Percentiles rank a stretch among this genome's conserved stretches.
These are phyloP conservation scores for Hypocryptadius cinnamomeus DNA, from an alignment of 2,113 vertebrate species.

Conservation along the genomic window DNA sequence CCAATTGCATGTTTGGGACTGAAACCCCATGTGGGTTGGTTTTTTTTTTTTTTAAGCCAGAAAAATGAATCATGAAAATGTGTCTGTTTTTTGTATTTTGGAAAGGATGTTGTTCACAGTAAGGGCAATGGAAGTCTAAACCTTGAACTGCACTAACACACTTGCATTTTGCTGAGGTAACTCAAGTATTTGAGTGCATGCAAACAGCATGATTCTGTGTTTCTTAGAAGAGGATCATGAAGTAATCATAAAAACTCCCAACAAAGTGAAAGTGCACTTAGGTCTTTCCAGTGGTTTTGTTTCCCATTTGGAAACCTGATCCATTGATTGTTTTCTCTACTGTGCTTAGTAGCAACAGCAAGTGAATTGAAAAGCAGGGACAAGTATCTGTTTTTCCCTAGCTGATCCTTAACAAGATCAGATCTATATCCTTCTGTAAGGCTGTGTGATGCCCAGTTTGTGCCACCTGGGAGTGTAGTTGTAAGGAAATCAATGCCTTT, in stretches of 20 bases:
- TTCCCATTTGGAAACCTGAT: conserved; percentile 15
- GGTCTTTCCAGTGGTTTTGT: neutral
- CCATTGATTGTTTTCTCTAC: neutral
- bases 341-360: neutral
- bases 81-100: neutral
- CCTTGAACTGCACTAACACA: neutral
- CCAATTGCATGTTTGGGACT: conserved; percentile 17
- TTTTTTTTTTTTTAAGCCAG: neutral
- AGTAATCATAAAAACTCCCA: neutral
- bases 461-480: neutral
- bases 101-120: neutral
- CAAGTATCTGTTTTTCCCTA: neutral
- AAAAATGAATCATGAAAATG: neutral
- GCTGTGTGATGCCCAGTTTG: neutral
- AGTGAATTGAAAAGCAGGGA: neutral
- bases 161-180: neutral
- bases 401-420: conserved; percentile 32
- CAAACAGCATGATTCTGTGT: neutral
- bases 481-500: neutral
- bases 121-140: neutral
- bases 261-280: neutral
- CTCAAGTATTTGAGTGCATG: neutral
- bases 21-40: neutral
- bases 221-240: neutral
- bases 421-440: neutral